Conservation (phyloP, 2,888 invertebrate species). For the Colostygia pectinataria region DNA sequence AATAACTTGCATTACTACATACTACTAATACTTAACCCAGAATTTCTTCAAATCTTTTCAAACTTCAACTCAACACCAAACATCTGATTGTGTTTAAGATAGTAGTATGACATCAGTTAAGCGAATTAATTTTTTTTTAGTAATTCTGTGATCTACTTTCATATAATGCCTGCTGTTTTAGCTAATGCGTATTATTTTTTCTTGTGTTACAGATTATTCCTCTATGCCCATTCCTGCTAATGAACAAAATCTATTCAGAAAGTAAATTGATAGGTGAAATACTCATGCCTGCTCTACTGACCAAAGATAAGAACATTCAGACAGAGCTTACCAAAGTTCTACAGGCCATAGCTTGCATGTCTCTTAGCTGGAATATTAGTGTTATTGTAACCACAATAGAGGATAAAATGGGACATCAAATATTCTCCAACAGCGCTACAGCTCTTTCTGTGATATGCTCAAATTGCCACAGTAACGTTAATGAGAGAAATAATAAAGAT, state of each 20-base stretch:
- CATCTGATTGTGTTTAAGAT: no score
- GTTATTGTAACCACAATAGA: slow-evolving; percentile 41
- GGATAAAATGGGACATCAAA: slow-evolving; percentile 45
- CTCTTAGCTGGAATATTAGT: slow-evolving; percentile 54
- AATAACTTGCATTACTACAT: no score
- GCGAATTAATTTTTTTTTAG: no score
- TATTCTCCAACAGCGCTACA: slow-evolving; percentile 50
- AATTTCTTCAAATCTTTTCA: no score
- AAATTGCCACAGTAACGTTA: slow-evolving; percentile 55
- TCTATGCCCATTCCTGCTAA: slow-evolving; percentile 59
- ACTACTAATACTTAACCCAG: no score
- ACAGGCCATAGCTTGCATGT: slow-evolving; percentile 62
- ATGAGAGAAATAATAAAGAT: slow-evolving; percentile 26
- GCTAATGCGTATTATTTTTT: no score
- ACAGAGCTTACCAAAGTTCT: slow-evolving; percentile 49
- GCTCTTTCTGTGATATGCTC: slow-evolving; percentile 56
- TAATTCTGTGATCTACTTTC: no score
- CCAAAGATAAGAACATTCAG: slow-evolving; percentile 57
- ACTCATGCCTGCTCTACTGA: slow-evolving; percentile 66
- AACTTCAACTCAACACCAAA: no score
- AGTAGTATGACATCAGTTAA: no score
- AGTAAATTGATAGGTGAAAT: slow-evolving; percentile 71
- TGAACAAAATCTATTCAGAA: slow-evolving; percentile 58
- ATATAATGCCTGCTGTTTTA: no score
- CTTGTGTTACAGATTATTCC: slow-evolving; percentile 60